Base-by-base conservation (phyloP, 2,113 vertebrate species). In the Delphinapterus leucas region DNA sequence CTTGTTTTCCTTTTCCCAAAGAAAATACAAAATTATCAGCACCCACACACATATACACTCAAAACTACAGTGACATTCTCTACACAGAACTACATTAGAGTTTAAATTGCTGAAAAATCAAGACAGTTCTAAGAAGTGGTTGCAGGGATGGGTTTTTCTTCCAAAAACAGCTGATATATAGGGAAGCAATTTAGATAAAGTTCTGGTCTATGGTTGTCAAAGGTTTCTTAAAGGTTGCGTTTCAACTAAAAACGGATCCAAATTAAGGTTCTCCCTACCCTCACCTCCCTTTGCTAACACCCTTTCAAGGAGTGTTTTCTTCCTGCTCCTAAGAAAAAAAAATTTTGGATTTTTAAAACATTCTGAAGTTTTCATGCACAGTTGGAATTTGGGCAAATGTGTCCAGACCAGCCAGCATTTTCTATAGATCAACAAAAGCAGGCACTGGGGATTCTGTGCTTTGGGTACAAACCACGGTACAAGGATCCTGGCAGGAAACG, bases 1-100 rank as follows among this genome's bases (percentile, higher is more conserved):
- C 73, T 63, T 61, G n/a, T 49, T 88, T 97, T 95, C 79, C 25
- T 93, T 88, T 88, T 93, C 90, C 90, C 71, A 92, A 95, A 96
- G 87, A 97, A 91, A 95, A 97, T 94, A 97, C 86, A 98, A 97
- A 97, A 97, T 94, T 90, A 89, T 96, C 77, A 68, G 8, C 53
- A 96, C 93, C 96, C 83, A 55, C 73, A 96, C 88, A 97, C 81
- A 87, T 80, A 81, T 25, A 87, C 95, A 93, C 70, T 97, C 93
- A 74, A 95, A 93, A 95, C 91, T 97, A 87, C 13, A 74, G 58
- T 55, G 89, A 88, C 60, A 88, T 70, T 95, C 49, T 86, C 83
- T 97, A 88, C 1, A n/a, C 6, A 94, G 12, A 91, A 88, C 87
- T 88, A 81, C 26, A 82, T 53, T 85, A 38, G 14, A 65, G 60